phyloP scores from a whole-genome alignment of 35 echinoderm and acorn worm genomes.

The Hemicentrotus pulcherrimus region DNA sequence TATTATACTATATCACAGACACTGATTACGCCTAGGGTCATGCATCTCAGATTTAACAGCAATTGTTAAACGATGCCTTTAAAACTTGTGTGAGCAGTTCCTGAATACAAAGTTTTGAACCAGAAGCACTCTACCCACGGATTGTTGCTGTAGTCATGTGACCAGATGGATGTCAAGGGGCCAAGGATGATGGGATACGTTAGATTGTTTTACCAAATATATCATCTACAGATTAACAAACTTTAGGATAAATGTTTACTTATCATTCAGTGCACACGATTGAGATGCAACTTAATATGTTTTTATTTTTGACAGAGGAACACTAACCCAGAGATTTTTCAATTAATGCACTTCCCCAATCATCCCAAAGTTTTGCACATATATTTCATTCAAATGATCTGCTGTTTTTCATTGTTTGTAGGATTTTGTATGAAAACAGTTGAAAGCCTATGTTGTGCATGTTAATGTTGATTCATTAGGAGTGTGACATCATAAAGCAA shows the following conservation, averaged over 20 bases:
- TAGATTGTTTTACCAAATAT: neutral
- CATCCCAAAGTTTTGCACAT: neutral
- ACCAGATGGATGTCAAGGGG: neutral
- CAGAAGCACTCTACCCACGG: neutral
- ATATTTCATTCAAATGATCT: too few species aligned
- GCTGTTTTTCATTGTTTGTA: neutral
- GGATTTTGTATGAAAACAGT: too few species aligned
- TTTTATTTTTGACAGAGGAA: neutral
- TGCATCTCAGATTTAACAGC: too few species aligned
- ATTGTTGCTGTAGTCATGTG: neutral
- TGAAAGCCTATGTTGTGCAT: too few species aligned
- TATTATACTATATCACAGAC: too few species aligned
- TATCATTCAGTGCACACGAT: neutral
- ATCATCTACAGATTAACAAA: neutral
- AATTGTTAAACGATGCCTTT: too few species aligned
- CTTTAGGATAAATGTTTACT: neutral
- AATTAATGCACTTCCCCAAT: neutral
- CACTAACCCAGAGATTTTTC: neutral
- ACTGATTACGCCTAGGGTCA: too few species aligned
- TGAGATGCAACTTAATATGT: neutral
- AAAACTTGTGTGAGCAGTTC: neutral
- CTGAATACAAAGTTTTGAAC: neutral
- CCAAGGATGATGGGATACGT: neutral
- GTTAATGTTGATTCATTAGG: too few species aligned
- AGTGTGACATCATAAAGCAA: too few species aligned